Base-by-base conservation (phyloP, 2,113 vertebrate genomes). In the Alosa alosa region DNA sequence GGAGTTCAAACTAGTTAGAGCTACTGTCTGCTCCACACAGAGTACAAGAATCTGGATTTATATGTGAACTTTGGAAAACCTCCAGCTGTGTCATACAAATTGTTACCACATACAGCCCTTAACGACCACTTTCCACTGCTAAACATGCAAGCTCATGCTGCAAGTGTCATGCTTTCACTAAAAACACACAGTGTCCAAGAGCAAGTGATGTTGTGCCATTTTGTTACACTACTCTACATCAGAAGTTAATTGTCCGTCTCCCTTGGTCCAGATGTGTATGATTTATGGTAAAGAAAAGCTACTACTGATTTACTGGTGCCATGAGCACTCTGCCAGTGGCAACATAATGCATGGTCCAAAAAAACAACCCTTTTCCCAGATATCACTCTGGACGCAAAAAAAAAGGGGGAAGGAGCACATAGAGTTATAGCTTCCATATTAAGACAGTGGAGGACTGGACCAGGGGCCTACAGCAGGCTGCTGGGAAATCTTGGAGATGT, bases 31-130 rank as follows among this genome's bases (percentile, higher is more conserved):
- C 64, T 36, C 31, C 31, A 41, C 72, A 18, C 11, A 13, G 72
- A 39, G 72, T 15, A 36, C 72, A 78, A 78, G 72, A 78, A 36
- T 78, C 36, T 39, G 72, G 72, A 78, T 78, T 78, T 78, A 78
- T 78, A 78, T 36, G 72, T 78, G 72, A 31, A 39, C 72, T 78
- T 10, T 78, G 72, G 31, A 78, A 78, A 15, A 39, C 72, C 72
- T 78, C 72, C 72, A 78, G 13, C 36, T 78, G 25, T 4, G 72
- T 39, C 36, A 31, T 36, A 36, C 31, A 39, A 41, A 78, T 78
- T 39, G 31, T 78, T 39, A 39, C 72, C 25, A 39, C 36, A 15
- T 39, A 78, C 72, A 4, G 25, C 72, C 4, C 10, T 78, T 78
- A 18, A 78, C 36, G 72, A 78, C 11, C 72, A 41, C 31, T 78